Evolutionary conservation across 2,888 invertebrate genomes (phyloP).

Genomic region (Mechanitis messenoides): DNA sequence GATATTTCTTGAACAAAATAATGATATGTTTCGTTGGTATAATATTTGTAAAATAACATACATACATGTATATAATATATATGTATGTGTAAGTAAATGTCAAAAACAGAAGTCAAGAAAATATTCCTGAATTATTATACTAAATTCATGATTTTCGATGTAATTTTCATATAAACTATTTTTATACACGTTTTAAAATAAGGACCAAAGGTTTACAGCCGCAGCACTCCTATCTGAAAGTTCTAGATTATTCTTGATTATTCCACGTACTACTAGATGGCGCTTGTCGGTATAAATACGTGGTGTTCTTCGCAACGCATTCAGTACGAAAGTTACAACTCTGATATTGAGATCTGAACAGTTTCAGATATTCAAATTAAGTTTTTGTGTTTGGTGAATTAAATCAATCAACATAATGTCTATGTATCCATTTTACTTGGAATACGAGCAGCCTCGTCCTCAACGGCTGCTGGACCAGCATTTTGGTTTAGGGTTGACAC

Average conservation of each 20-base stretch:
- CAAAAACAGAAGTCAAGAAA: too few relatives aligned
- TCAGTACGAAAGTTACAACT: slow-evolving; percentile 26
- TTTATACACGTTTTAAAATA: too few relatives aligned
- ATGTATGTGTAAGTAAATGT: too few relatives aligned
- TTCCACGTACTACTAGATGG: slow-evolving; percentile 46
- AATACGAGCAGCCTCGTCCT: slow-evolving; percentile 41
- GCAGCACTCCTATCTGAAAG: slow-evolving; percentile 35
- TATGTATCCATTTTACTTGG: slow-evolving; percentile 54
- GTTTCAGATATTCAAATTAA: background rate
- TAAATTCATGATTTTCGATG: background rate
- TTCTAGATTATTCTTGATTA: slow-evolving; percentile 45
- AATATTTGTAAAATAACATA: too few relatives aligned
- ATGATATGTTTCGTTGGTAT: too few relatives aligned
- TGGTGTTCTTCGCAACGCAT: slow-evolving; percentile 28
- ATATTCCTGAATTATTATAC: too few relatives aligned
- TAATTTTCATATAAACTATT: too few relatives aligned
- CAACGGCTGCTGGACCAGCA: slow-evolving; percentile 46
- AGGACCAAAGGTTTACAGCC: slow-evolving; percentile 36
- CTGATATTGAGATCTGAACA: background rate
- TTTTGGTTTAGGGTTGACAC: slow-evolving; percentile 52
- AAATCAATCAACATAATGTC: slow-evolving; percentile 50
- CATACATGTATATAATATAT: too few relatives aligned
- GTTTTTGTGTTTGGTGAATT: background rate
- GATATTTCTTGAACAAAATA: too few relatives aligned
- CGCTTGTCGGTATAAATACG: slow-evolving; percentile 41